Evolutionary conservation across 2,888 invertebrate genomes (phyloP).

Genomic region (Cosmorhoe ocellata): DNA sequence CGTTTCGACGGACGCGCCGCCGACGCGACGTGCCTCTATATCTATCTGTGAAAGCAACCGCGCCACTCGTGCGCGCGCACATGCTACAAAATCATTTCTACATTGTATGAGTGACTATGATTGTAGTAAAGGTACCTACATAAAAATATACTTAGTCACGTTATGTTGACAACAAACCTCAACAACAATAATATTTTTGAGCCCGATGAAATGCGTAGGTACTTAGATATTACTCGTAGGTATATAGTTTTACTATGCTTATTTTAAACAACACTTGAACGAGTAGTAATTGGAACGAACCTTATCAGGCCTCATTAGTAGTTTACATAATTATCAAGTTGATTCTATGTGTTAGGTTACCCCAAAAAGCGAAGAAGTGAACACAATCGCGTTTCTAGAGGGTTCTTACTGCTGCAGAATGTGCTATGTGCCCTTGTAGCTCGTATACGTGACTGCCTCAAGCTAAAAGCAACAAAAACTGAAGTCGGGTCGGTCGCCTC

Average conservation of each 20-base stretch:
- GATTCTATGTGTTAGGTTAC: slow-evolving; percentile 1
- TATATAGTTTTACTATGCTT: too few relatives aligned
- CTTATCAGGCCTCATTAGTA: slow-evolving; percentile 12
- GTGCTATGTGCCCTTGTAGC: slow-evolving; percentile 36
- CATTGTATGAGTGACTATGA: slow-evolving; percentile 9
- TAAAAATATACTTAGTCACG: too few relatives aligned
- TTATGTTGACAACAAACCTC: slow-evolving; percentile 46
- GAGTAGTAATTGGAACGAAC: slow-evolving; percentile 19
- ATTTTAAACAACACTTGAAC: slow-evolving; percentile 10
- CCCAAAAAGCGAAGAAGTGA: background rate
- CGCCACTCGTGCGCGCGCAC: slow-evolving; percentile 26
- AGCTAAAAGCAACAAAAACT: slow-evolving; percentile 47
- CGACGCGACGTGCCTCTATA: slow-evolving; percentile 18
- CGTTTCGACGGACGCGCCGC: slow-evolving; percentile 41
- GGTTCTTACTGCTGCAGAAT: slow-evolving; percentile 22
- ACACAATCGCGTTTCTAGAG: slow-evolving; percentile 21
- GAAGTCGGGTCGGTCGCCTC: slow-evolving; percentile 16
- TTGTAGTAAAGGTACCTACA: background rate
- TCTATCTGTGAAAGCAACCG: slow-evolving; percentile 31
- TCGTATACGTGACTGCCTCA: slow-evolving; percentile 45
- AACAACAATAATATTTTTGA: slow-evolving; percentile 35
- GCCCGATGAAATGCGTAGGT: slow-evolving; percentile 17
- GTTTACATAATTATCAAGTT: slow-evolving; percentile 12
- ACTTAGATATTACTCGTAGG: too few relatives aligned
- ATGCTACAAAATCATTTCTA: slow-evolving; percentile 32